A percentile compares a stretch with the other conserved stretches of the same genome.
phyloP scores from a whole-genome alignment of 2,113 vertebrate species.

The Tenrec ecaudatus region DNA sequence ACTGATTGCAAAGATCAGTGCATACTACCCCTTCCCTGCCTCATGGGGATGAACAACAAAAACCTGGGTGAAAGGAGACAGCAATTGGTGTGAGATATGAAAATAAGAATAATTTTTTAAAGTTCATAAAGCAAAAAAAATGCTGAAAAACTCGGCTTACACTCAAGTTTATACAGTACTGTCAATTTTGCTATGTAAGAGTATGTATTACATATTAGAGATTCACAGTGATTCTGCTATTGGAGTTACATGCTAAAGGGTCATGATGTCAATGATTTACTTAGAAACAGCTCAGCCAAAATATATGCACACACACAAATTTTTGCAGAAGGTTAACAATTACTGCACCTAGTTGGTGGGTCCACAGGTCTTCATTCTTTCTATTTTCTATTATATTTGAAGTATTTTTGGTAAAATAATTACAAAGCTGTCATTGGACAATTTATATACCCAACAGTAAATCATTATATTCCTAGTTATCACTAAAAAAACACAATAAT shows the following conservation, averaged over 20 bases:
- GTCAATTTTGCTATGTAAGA: slow-evolving; percentile 2
- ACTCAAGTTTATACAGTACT: background rate
- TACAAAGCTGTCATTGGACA: slow-evolving; percentile 8
- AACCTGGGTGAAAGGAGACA: no score
- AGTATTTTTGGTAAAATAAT: slow-evolving; percentile 46
- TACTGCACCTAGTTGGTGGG: background rate
- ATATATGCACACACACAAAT: background rate
- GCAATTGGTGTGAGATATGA: no score
- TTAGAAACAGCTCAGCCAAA: slow-evolving; percentile 39
- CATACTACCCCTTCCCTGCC: no score
- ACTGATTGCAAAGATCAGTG: no score
- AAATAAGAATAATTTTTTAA: no score
- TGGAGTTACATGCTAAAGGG: background rate
- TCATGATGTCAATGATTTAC: slow-evolving; percentile 3
- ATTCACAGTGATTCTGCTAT: background rate
- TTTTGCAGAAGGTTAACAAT: slow-evolving; percentile 42
- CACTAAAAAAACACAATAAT: no score
- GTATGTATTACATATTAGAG: slow-evolving; percentile 18
- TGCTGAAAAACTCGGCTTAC: no score
- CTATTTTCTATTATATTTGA: slow-evolving; percentile 28
- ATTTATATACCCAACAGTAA: slow-evolving; percentile 51
- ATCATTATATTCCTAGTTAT: background rate
- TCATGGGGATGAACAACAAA: no score
- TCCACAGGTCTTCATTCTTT: slow-evolving; percentile 37
- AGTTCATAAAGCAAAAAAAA: no score